A percentile compares a stretch with the other conserved stretches of the same genome.
phyloP scores from a whole-genome alignment of 2,113 vertebrate species.

The Ailuropoda melanoleuca region DNA sequence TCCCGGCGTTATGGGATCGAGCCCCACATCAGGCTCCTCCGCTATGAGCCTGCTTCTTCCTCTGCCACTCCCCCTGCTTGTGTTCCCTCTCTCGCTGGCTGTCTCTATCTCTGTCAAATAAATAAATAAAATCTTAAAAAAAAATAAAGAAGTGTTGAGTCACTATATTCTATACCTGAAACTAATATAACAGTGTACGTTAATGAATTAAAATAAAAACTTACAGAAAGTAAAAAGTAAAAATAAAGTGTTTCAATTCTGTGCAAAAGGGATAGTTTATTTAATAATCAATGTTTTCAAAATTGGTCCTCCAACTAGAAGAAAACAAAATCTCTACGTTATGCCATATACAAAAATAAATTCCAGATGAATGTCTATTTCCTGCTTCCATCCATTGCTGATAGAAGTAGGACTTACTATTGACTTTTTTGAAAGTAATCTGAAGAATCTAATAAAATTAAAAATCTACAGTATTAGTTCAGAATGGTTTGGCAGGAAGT shows the following conservation, averaged over 20 bases:
- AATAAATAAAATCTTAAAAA: too few species aligned
- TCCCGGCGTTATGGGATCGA: too few species aligned
- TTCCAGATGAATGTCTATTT: constrained; percentile 22
- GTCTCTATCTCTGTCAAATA: too few species aligned
- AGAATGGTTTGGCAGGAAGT: background rate
- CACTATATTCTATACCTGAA: background rate
- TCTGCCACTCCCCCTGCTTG: too few species aligned
- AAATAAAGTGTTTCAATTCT: background rate
- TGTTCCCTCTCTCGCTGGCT: too few species aligned
- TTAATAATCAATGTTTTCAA: constrained; percentile 43
- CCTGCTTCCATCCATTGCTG: background rate
- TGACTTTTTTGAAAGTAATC: background rate
- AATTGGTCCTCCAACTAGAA: background rate
- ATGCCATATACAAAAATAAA: constrained; percentile 7
- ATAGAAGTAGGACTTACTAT: constrained; percentile 27
- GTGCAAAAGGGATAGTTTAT: background rate
- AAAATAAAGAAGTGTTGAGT: background rate
- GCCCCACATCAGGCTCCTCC: too few species aligned
- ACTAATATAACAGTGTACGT: background rate
- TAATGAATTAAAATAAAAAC: background rate
- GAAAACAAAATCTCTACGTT: background rate
- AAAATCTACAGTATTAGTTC: constrained; percentile 16
- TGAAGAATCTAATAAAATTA: constrained; percentile 30
- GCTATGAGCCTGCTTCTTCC: too few species aligned
- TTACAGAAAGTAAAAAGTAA: background rate